A percentile compares a stretch with the other conserved stretches of the same genome.
Evolutionary conservation across 2,888 invertebrate species (phyloP).

Genomic region (Melitaea athalia): DNA sequence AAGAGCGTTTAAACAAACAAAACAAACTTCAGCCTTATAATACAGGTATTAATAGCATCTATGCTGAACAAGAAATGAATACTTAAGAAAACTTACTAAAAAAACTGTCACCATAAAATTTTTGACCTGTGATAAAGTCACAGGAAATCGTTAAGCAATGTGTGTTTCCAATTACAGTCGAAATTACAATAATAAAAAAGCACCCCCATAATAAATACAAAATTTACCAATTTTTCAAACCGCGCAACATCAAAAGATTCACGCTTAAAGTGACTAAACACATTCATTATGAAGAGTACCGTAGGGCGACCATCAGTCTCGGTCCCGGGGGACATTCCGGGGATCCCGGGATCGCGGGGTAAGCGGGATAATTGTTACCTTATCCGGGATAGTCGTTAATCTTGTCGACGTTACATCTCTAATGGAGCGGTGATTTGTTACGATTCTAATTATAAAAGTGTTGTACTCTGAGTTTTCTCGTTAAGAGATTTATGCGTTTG

Average conservation of each 20-base stretch:
- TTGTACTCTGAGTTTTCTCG: constrained; percentile 33
- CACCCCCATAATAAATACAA: constrained; percentile 34
- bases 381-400: constrained; percentile 63
- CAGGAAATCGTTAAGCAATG: neutral
- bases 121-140: neutral
- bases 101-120: neutral
- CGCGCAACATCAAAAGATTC: constrained; percentile 43
- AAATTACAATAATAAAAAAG: neutral
- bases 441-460: constrained; percentile 53
- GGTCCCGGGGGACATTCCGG: constrained; percentile 49
- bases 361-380: constrained; percentile 66
- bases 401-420: constrained; percentile 58
- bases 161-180: constrained; percentile 3
- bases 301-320: constrained; percentile 48
- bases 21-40: too few species aligned
- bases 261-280: constrained; percentile 25
- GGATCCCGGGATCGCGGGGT: constrained; percentile 34
- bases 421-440: constrained; percentile 71
- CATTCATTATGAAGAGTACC: constrained; percentile 42
- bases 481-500: constrained; percentile 33
- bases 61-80: too few species aligned
- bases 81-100: too few species aligned
- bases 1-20: too few species aligned
- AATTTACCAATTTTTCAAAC: constrained; percentile 46
- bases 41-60: too few species aligned